Evolutionary conservation across 1,140 invertebrate genomes (phyloP).

Genomic region (Trachymyrmex septentrionalis): DNA sequence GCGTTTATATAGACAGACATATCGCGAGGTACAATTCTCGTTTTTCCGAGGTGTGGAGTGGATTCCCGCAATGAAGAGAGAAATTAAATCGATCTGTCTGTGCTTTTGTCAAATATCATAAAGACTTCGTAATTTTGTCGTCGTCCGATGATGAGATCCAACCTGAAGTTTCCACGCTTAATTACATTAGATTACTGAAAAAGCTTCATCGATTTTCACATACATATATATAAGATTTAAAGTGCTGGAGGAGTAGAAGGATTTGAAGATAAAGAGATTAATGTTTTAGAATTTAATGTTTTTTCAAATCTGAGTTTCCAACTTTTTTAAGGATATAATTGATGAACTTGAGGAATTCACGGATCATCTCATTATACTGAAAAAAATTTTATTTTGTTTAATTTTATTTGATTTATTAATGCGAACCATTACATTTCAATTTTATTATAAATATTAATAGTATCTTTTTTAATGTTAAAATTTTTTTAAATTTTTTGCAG

Average conservation of each 20-base stretch:
- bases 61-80: constrained; percentile 30
- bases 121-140: constrained; percentile 60
- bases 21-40: constrained; percentile 8
- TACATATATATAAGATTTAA: neutral
- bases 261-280: constrained; percentile 1
- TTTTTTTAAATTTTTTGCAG: neutral
- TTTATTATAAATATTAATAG: neutral
- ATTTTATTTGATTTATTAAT: neutral
- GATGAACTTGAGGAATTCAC: neutral
- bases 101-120: constrained; percentile 65
- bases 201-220: neutral
- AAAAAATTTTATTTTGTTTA: neutral
- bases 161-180: constrained; percentile 3
- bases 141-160: neutral
- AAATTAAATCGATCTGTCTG: constrained; percentile 65
- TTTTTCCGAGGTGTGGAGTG: constrained; percentile 51
- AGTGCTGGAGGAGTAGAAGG: neutral
- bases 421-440: neutral
- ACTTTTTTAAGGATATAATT: neutral
- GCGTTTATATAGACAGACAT: constrained; percentile 21
- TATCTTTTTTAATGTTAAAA: neutral
- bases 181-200: neutral
- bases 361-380: neutral
- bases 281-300: neutral
- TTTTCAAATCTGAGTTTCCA: neutral